A percentile compares a stretch with the other conserved stretches of the same genome.
Conservation (phyloP, 2,113 vertebrate genomes). For the Mustelus asterias region DNA sequence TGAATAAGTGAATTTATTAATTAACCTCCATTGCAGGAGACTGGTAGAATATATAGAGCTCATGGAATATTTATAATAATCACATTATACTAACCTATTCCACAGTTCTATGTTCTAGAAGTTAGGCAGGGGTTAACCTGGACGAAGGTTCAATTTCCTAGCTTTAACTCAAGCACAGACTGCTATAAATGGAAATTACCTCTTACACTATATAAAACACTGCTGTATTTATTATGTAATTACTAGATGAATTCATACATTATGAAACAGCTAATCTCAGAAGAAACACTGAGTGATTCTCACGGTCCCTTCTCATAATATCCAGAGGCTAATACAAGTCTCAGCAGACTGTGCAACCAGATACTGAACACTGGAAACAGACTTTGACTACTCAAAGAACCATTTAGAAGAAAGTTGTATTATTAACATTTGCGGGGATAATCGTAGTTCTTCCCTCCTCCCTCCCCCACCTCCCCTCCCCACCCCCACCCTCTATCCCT, state of each 20-base stretch:
- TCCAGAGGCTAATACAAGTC: conserved; percentile 32
- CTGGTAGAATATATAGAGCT: not conserved
- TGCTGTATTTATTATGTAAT: not conserved
- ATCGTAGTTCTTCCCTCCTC: not conserved
- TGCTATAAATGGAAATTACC: conserved; percentile 36
- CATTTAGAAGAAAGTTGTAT: conserved; percentile 26
- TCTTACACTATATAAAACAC: not conserved
- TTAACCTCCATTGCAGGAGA: not conserved
- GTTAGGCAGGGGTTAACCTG: conserved; percentile 22
- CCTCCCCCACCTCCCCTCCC: no score
- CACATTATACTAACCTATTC: not conserved
- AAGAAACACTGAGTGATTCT: conserved; percentile 29
- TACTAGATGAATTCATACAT: not conserved
- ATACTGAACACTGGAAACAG: conserved; percentile 24
- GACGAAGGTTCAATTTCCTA: not conserved
- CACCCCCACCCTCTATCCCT: not conserved
- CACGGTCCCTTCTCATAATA: conserved; percentile 8
- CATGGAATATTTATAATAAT: not conserved
- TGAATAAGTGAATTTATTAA: not conserved
- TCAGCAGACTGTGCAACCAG: conserved; percentile 28
- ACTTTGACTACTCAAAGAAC: conserved; percentile 29
- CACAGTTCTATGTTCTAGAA: not conserved
- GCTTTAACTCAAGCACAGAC: conserved; percentile 15
- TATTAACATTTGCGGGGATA: not conserved
- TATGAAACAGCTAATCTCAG: not conserved